Evolutionary conservation across 2,888 invertebrate species (phyloP), one percentile per base, ranked within the genome.

Genomic region (Melanophora roralis): DNA sequence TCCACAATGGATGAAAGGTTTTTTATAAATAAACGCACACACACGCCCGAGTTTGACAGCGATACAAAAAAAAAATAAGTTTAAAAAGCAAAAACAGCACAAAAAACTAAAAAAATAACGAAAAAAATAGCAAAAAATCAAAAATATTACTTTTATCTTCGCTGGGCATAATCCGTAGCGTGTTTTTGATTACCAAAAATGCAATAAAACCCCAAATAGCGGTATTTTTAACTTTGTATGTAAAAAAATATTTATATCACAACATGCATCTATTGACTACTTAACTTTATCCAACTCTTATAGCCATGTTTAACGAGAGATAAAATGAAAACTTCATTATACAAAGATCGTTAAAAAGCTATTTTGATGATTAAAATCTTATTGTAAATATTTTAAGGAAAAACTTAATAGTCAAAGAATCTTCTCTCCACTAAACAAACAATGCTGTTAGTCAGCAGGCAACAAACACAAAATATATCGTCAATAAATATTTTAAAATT

Each of bases 401-500:
- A 60, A 27, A 27, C 27, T 27, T 5, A 27, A 27, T 27, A 8
- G 8, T 5, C 7, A 36, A 68, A 45, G 45, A 60, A 49, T 43
- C 32, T 51, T 51, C 40, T 43, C 32, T 51, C 60, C 40, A 21
- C 32, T 60, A 45, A 62, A 36, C 45, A 21, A 62, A n/a, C 51
- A 72, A 62, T 67, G 43, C 36, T 27, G 27, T 27, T 6, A 27
- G 43, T 45, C 67, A 67, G 34, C 57, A 45, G 45, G 62, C 64
- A 55, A 38, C 38, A 23, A 43, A 51, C 36, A 21, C 23, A 36
- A 47, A 40, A 40, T 32, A 51, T 67, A 59, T 51, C 40, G 27
- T 27, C 6, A 27, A 27, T 27, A 65, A 74, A 74, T 51, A 59
- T 49, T 65, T 38, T 1, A 60, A 71, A 62, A 72, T 43, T 53